A percentile compares a stretch with the other conserved stretches of the same genome.
phyloP scores from a whole-genome alignment of 2,113 vertebrate species.

The Dasyurus viverrinus region DNA sequence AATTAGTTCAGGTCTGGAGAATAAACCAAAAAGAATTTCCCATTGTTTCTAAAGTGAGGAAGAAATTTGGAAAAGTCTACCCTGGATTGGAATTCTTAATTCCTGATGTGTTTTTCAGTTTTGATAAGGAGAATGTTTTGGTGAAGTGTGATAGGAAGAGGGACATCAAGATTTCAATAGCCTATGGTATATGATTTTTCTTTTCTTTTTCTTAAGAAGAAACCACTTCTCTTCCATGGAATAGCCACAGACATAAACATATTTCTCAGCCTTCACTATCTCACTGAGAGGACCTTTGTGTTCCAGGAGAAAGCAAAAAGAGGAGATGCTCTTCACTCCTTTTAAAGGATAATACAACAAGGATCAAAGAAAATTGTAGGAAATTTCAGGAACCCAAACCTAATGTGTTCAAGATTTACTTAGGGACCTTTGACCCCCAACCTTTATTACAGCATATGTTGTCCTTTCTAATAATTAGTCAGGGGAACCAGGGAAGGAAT shows the following conservation, averaged over 20 bases:
- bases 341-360: not conserved
- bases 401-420: not conserved
- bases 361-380: not conserved
- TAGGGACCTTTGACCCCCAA: not conserved
- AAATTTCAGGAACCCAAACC: slow-evolving; percentile 27
- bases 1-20: not conserved
- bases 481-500: not conserved
- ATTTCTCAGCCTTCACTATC: not conserved
- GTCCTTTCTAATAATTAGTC: not conserved
- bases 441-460: slow-evolving; percentile 25
- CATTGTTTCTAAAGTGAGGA: not conserved
- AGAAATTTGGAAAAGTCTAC: not conserved
- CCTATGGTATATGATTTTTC: not conserved
- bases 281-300: not conserved
- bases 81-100: not conserved
- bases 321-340: not conserved
- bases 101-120: not conserved
- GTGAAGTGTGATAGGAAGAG: not conserved
- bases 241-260: not conserved
- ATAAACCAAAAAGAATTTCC: not conserved
- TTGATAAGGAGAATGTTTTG: not conserved
- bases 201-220: slow-evolving; percentile 1
- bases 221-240: slow-evolving; percentile 23
- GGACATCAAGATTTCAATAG: not conserved
- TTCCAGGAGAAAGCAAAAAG: not conserved